A percentile compares a stretch with the other conserved stretches of the same genome.
Conservation (phyloP, 2,113 vertebrate genomes). For the Rhabdomys dilectus region DNA sequence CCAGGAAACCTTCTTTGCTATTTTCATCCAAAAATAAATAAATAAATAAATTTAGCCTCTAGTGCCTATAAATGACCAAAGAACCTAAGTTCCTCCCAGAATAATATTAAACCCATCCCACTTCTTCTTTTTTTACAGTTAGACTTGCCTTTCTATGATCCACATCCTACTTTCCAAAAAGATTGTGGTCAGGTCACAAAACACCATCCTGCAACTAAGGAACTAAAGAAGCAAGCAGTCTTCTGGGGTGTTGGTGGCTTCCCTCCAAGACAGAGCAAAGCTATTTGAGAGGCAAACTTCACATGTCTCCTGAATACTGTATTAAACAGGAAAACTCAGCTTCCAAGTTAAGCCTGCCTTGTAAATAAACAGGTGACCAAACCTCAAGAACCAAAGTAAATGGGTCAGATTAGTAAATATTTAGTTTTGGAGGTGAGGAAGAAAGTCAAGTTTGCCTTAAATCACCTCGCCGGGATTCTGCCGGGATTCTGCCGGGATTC, state of each 20-base stretch:
- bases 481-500: too few relatives aligned
- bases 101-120: slow-evolving; percentile 59
- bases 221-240: slow-evolving; percentile 8
- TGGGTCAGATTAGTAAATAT: slow-evolving; percentile 73
- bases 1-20: slow-evolving; percentile 43
- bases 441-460: slow-evolving; percentile 67
- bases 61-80: slow-evolving; percentile 39
- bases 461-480: slow-evolving; percentile 55
- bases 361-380: slow-evolving; percentile 76
- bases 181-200: slow-evolving; percentile 55
- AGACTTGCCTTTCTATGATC: slow-evolving; percentile 46
- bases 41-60: slow-evolving; percentile 58
- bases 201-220: slow-evolving; percentile 57
- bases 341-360: slow-evolving; percentile 61
- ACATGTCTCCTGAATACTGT: slow-evolving; percentile 20
- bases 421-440: slow-evolving; percentile 58
- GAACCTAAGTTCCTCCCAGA: slow-evolving; percentile 63
- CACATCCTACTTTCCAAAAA: slow-evolving; percentile 58
- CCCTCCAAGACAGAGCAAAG: slow-evolving; percentile 57
- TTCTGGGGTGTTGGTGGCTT: slow-evolving; percentile 23
- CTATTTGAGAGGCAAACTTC: slow-evolving; percentile 57
- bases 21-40: slow-evolving; percentile 52
- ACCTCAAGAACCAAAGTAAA: slow-evolving; percentile 74
- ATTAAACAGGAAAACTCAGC: slow-evolving; percentile 60
- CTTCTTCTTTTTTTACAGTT: slow-evolving; percentile 46